Base-by-base conservation (phyloP, 2,113 vertebrate genomes). In the Grammatotria lemairii region DNA sequence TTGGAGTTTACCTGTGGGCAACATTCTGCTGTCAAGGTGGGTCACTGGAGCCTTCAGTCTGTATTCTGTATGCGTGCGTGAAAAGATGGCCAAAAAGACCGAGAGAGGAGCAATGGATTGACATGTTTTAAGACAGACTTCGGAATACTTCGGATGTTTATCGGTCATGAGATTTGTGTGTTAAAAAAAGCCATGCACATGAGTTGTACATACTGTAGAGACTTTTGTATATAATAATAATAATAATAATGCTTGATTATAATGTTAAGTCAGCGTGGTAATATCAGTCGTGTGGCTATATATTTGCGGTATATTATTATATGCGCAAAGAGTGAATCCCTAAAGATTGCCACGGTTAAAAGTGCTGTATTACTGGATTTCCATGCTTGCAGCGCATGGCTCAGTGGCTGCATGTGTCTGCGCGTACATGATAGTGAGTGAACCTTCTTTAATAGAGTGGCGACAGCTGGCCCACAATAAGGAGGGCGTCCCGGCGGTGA, bases 1-100 rank as follows among this genome's bases (percentile, higher is more conserved):
- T 94, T 16, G 93, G 93, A 83, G 78, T 95, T 87, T 95, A 95
- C 89, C 91, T 97, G 83, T 96, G 93, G 95, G 90, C 91, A 82
- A 92, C 91, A 7, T 88, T 95, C 38, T 94, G 90, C 84, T 94
- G 90, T 53, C 92, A 94, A 95, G 96, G 96, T 97, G 91, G 79
- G 96, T 89, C 80, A 65, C 80, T 40, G 21, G 45, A 87, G 16
- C 53, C 28, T 28, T 51, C 7, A 7, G 19, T 78, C 35, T 60
- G n/a, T n/a, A 42, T 17, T 65, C 70, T 78, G 23, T 19, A 31
- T 75, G 42, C 23, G 16, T 78, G 26, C 2, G 14, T 75, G 26
- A 78, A 28, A 51, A 58, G 31, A 81, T 35, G 53, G 49, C 79
- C 53, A 19, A 60, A 28, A 6, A 10, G 14, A 65, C 14, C 6